These are phyloP conservation scores for Vespertilio murinus DNA, from an alignment of 2,797 vertebrate genomes.

Conservation along the genomic window DNA sequence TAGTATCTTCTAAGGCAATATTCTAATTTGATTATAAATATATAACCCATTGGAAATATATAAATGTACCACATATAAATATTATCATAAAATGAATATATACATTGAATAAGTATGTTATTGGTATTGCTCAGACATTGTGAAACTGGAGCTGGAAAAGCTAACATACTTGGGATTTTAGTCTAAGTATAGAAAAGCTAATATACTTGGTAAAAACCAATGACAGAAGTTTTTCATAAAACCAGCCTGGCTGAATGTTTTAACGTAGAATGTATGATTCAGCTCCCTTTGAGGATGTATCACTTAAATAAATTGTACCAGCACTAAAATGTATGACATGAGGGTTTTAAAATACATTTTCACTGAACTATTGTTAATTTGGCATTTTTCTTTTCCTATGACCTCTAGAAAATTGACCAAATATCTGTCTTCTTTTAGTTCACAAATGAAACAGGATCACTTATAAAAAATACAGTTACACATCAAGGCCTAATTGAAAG, in stretches of 20 bases:
- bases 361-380: neutral
- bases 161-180: neutral
- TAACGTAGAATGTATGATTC: neutral
- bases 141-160: neutral
- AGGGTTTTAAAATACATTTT: conserved; percentile 25
- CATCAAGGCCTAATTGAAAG: neutral
- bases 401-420: neutral
- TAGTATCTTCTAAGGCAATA: neutral
- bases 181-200: conserved; percentile 26
- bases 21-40: conserved; percentile 32
- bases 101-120: neutral
- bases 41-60: neutral
- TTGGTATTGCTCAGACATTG: neutral
- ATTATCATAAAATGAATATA: conserved; percentile 6
- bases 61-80: neutral
- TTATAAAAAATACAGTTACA: neutral
- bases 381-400: neutral
- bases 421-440: conserved; percentile 34
- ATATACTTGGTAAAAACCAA: conserved; percentile 27
- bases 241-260: neutral
- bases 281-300: neutral
- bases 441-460: neutral
- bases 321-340: neutral
- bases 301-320: neutral
- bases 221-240: conserved; percentile 30